Base-by-base conservation (phyloP, 2,797 vertebrate genomes). In the Ataeniobius toweri region DNA sequence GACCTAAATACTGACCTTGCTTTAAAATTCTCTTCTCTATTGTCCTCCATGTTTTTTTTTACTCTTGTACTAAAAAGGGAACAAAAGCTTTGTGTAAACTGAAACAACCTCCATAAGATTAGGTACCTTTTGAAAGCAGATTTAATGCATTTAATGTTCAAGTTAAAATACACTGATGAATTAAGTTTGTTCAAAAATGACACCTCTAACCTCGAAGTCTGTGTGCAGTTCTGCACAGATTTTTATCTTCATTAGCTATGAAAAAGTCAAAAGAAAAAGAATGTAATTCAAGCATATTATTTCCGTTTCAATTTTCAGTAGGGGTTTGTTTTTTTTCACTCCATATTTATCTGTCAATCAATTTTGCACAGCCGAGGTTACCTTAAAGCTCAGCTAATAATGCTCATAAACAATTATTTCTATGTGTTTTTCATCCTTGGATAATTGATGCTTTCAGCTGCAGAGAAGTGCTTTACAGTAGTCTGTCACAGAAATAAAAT, bases 401-500 rank as follows among this genome's bases (percentile, higher is more conserved):
- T 22, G 75, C 56, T 70, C 12, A 71, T 20, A 18, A 67, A 41
- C 63, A 41, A 24, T 39, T 65, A 4, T 44, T 79, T 75, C 48
- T 63, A 46, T 48, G 10, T 51, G 18, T 67, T 56, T 65, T 63
- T 85, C 51, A 71, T 26, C 9, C 3, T 77, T 58, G 28, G 16
- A 80, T 75, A 83, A 81, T 81, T 53, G 48, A 73, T 50, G 55
- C 76, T 88, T 80, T 83, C 76, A 81, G 70, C 68, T 56, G 18
- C 58, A 36, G 16, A 53, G 26, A 86, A 36, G 59, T 63, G 24
- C 71, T 31, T 55, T 53, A 18, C 71, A 71, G 76, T 74, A 77
- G 77, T 79, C 83, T 80, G 1, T 84, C 76, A 73, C 3, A 6
- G 20, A 5, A 78, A 71, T 61, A 22, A 69, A 51, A 72, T 74